Conservation (phyloP, 2,797 vertebrate species). For the Onychomys leucogaster region DNA sequence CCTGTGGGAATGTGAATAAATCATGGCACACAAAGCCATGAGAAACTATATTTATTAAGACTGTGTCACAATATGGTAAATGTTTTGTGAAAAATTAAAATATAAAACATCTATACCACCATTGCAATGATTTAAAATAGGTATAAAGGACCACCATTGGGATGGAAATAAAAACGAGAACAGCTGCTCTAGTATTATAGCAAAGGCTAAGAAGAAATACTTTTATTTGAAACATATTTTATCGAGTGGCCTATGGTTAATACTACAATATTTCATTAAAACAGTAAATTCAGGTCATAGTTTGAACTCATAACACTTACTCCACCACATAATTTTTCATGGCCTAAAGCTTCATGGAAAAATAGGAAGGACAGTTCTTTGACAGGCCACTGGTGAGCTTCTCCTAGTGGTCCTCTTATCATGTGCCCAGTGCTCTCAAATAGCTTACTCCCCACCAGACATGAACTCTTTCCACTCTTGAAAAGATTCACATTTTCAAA, state of each 20-base stretch:
- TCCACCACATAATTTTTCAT: slow-evolving; percentile 7
- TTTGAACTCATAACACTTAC: slow-evolving; percentile 40
- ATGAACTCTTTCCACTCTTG: slow-evolving; percentile 10
- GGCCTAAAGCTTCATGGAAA: slow-evolving; percentile 15
- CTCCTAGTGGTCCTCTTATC: not conserved
- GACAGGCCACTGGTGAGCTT: not conserved
- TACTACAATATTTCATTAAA: not conserved
- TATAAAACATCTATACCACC: slow-evolving; percentile 40
- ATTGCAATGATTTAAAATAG: slow-evolving; percentile 53
- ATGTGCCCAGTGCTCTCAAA: not conserved
- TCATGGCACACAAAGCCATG: not conserved
- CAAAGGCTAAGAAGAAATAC: slow-evolving; percentile 11
- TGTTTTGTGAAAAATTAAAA: slow-evolving; percentile 55
- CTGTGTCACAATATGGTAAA: slow-evolving; percentile 16
- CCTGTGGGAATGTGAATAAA: slow-evolving; percentile 10
- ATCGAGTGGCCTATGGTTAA: not conserved
- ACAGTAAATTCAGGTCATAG: not conserved
- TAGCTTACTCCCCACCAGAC: not conserved
- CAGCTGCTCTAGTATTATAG: not conserved
- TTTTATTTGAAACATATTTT: slow-evolving; percentile 56
- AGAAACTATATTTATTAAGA: slow-evolving; percentile 39
- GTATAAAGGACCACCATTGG: not conserved
- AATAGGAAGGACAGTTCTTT: not conserved
- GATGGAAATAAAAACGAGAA: slow-evolving; percentile 43
- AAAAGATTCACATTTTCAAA: slow-evolving; percentile 44